Conservation (phyloP, 1,140 invertebrate species). For the Phthorimaea operculella region DNA sequence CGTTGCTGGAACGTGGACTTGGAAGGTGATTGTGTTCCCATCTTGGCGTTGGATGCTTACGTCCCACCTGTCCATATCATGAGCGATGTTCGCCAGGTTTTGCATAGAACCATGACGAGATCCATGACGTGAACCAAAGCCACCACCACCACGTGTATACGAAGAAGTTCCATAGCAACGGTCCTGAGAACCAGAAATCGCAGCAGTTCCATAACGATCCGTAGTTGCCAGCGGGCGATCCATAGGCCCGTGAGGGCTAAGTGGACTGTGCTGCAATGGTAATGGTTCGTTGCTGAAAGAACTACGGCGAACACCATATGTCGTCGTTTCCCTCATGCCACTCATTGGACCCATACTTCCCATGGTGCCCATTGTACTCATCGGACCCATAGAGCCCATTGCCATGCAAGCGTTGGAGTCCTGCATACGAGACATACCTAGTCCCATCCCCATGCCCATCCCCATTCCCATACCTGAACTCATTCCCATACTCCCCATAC, state of each 20-base stretch:
- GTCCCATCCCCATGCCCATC: slow-evolving; percentile 33
- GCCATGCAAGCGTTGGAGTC: slow-evolving; percentile 38
- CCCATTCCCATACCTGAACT: slow-evolving; percentile 48
- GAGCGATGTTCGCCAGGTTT: slow-evolving; percentile 60
- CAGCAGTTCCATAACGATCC: slow-evolving; percentile 48
- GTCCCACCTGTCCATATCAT: slow-evolving; percentile 72
- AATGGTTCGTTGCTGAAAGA: slow-evolving; percentile 62
- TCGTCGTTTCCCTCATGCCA: slow-evolving; percentile 52
- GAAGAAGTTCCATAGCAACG: slow-evolving; percentile 35
- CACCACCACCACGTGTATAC: slow-evolving; percentile 41
- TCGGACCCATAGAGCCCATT: slow-evolving; percentile 29
- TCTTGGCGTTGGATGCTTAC: slow-evolving; percentile 70
- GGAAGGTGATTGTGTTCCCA: slow-evolving; percentile 70
- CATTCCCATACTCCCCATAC: slow-evolving; percentile 41
- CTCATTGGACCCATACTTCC: slow-evolving; percentile 46
- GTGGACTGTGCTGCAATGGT: slow-evolving; percentile 55
- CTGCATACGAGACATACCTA: slow-evolving; percentile 44
- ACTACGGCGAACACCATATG: slow-evolving; percentile 56
- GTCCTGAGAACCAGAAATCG: slow-evolving; percentile 2
- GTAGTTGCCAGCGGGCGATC: slow-evolving; percentile 40
- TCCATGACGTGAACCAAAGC: slow-evolving; percentile 45
- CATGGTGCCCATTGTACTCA: slow-evolving; percentile 30
- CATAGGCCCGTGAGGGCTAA: slow-evolving; percentile 57
- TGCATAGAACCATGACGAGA: slow-evolving; percentile 59
- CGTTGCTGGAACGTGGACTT: slow-evolving; percentile 72